Evolutionary conservation across 2,888 invertebrate genomes (phyloP), one percentile per base, ranked within the genome.

Genomic region (Pteria penguin): DNA sequence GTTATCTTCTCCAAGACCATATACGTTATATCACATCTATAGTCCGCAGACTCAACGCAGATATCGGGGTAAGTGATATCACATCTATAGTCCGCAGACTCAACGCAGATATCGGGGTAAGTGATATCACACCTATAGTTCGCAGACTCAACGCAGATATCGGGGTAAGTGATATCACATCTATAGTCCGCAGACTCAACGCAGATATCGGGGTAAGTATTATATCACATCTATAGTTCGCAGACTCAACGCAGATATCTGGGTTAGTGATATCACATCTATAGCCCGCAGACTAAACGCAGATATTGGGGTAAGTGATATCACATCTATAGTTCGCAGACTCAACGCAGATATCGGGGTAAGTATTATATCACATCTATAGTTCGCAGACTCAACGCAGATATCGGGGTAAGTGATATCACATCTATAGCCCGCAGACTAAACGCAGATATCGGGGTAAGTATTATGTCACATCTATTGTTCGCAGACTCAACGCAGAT

Each of bases 151-250:
- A 88, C 79, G 80, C 80, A 36, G 91, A 92, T 70, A 91, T 92
- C 54, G 82, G 85, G 72, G 92, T 91, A 80, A 81, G 81, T 78
- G n/a, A 87, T 52, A 91, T 92, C 62, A 91, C 91, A 26, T 88
- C 88, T 24, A 89, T 90, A 14, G 89, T 91, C 54, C 85, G 88
- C 58, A 82, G 88, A 61, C 85, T 92, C 5, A 89, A 88, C 79
- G 80, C 80, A 36, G 91, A 92, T 70, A 91, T 92, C 54, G 82
- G 85, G 72, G 92, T 91, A 80, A 81, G 81, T 78, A n/a, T n/a
- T 88, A 87, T 52, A 91, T 92, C 62, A 91, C 91, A 26, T 88
- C 88, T 24, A 89, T 90, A 14, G 89, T 91, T 52, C 85, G 88
- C 58, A 82, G 88, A 61, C 85, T 92, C 5, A 89, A 88, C 79